Evolutionary conservation across 2,888 invertebrate species (phyloP).

Genomic region (Leptura quadrifasciata): DNA sequence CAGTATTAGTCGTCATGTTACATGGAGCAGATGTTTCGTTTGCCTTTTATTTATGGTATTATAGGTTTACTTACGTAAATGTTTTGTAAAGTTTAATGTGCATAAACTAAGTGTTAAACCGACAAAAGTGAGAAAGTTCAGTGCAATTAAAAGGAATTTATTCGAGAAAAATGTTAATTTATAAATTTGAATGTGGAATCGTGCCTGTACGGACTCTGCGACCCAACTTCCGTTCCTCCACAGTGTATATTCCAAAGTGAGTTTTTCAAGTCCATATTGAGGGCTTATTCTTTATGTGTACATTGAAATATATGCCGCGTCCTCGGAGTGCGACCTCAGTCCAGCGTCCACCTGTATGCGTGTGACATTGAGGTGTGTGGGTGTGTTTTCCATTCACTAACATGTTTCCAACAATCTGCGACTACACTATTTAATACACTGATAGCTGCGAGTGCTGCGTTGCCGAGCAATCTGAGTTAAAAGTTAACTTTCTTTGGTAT

Average conservation of each 20-base stretch:
- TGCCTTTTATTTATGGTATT: conserved; percentile 40
- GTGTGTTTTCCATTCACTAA: conserved; percentile 68
- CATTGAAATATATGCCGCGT: conserved; percentile 55
- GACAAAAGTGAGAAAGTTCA: conserved; percentile 9
- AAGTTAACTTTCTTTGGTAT: conserved; percentile 56
- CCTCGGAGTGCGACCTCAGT: conserved; percentile 57
- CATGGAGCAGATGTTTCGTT: conserved; percentile 51
- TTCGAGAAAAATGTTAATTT: conserved; percentile 49
- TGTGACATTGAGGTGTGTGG: conserved; percentile 71
- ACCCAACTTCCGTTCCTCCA: conserved; percentile 43
- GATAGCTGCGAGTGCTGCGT: conserved; percentile 40
- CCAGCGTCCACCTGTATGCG: conserved; percentile 66
- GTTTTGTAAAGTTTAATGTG: conserved; percentile 28
- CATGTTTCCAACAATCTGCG: conserved; percentile 56
- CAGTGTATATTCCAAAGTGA: conserved; percentile 58
- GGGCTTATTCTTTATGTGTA: conserved; percentile 41
- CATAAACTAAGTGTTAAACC: conserved; percentile 19
- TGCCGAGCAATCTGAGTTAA: conserved; percentile 33
- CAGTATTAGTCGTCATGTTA: conserved; percentile 59
- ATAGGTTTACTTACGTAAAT: conserved; percentile 39
- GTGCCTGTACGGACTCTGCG: conserved; percentile 31
- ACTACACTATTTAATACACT: conserved; percentile 47
- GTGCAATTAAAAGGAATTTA: conserved; percentile 5
- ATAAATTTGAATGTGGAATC: conserved; percentile 41
- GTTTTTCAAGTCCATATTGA: conserved; percentile 60